phyloP scores from a whole-genome alignment of 2,888 invertebrate genomes.

The Drosophila phalerata region DNA sequence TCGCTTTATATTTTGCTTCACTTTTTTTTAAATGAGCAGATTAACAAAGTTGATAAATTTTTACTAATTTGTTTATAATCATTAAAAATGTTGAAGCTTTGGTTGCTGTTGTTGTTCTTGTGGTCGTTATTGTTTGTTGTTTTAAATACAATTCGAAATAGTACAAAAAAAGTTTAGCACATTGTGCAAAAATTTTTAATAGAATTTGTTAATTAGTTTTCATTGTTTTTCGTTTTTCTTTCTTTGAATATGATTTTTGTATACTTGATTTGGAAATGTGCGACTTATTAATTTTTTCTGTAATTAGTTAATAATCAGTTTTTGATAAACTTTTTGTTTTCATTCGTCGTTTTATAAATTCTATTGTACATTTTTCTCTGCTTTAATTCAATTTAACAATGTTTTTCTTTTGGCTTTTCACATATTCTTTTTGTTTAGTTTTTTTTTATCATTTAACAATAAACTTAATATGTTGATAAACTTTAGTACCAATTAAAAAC shows the following conservation, averaged over 20 bases:
- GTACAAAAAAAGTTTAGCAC: slow-evolving; percentile 39
- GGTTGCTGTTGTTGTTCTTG: slow-evolving; percentile 9
- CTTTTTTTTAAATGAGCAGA: slow-evolving; percentile 44
- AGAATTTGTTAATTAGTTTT: slow-evolving; percentile 30
- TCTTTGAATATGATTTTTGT: slow-evolving; percentile 26
- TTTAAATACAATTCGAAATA: slow-evolving; percentile 43
- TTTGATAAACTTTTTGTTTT: background rate
- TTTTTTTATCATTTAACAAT: slow-evolving; percentile 38
- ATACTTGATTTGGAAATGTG: slow-evolving; percentile 44
- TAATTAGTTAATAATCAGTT: slow-evolving; percentile 21
- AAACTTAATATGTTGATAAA: slow-evolving; percentile 64
- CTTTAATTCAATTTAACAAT: slow-evolving; percentile 51
- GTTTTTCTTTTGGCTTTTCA: background rate
- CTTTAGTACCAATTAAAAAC: slow-evolving; percentile 52
- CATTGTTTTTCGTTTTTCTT: slow-evolving; percentile 6
- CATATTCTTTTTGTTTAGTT: background rate
- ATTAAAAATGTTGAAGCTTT: slow-evolving; percentile 41
- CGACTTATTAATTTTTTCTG: slow-evolving; percentile 30
- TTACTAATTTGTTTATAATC: slow-evolving; percentile 45
- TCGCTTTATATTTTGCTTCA: background rate
- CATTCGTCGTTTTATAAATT: slow-evolving; percentile 9
- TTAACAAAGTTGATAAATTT: slow-evolving; percentile 50
- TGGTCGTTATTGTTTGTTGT: slow-evolving; percentile 18
- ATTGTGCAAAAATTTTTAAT: slow-evolving; percentile 22
- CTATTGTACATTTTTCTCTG: slow-evolving; percentile 48